Conservation (phyloP, 2,113 vertebrate species). For the Ageneiosus marmoratus region DNA sequence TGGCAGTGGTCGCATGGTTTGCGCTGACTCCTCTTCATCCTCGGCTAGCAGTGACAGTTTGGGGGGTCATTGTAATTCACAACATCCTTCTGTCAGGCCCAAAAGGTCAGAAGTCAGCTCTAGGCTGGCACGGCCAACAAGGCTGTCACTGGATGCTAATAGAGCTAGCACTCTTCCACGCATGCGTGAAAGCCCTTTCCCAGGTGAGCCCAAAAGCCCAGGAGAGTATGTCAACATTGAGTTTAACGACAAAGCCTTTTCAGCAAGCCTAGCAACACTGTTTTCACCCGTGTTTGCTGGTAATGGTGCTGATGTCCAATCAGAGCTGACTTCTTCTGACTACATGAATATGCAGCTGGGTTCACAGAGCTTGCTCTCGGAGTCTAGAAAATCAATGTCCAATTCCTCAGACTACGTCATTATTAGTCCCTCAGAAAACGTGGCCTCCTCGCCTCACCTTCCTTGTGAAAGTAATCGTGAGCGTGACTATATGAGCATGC, state of each 20-base stretch:
- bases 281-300: constrained; percentile 49
- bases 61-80: constrained; percentile 69
- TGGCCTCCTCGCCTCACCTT: constrained; percentile 25
- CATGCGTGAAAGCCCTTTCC: constrained; percentile 76
- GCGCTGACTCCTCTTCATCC: constrained; percentile 77
- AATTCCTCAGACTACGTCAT: constrained; percentile 53
- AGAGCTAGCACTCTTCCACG: constrained; percentile 84
- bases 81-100: constrained; percentile 48
- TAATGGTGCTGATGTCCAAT: constrained; percentile 54
- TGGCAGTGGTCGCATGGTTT: constrained; percentile 75
- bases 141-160: constrained; percentile 78
- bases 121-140: constrained; percentile 77
- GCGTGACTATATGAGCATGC: constrained; percentile 79
- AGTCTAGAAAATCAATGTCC: constrained; percentile 46
- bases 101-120: constrained; percentile 73
- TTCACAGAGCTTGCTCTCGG: constrained; percentile 51
- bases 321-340: constrained; percentile 63
- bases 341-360: constrained; percentile 85
- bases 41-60: constrained; percentile 86
- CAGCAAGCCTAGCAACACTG: constrained; percentile 56
- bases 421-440: constrained; percentile 13
- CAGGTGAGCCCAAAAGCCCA: constrained; percentile 82
- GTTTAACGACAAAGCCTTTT: constrained; percentile 74
- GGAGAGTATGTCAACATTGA: constrained; percentile 88
- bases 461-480: constrained; percentile 50